Conservation (phyloP, 2,888 invertebrate species). For the Eupithecia abbreviata region DNA sequence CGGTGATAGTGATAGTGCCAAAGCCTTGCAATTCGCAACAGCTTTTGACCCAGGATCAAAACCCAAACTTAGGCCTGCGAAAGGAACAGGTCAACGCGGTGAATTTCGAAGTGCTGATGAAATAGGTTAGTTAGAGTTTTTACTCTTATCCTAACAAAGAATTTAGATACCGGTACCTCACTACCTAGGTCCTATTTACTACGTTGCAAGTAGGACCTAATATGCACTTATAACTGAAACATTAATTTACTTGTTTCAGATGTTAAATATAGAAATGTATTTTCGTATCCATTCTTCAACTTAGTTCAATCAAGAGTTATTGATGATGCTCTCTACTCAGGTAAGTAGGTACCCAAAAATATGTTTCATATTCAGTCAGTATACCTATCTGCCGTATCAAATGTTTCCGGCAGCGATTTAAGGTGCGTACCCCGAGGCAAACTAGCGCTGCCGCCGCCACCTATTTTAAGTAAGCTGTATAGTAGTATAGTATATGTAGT, state of each 20-base stretch:
- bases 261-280: slow-evolving; percentile 80
- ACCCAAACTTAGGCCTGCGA: slow-evolving; percentile 52
- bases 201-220: background rate
- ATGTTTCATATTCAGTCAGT: no score
- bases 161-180: background rate
- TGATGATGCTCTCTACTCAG: slow-evolving; percentile 86
- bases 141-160: background rate
- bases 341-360: slow-evolving; percentile 59
- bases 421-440: no score
- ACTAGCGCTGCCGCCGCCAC: no score
- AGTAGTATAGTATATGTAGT: no score
- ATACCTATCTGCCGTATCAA: no score
- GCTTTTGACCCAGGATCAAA: background rate
- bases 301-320: slow-evolving; percentile 88
- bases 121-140: slow-evolving; percentile 59
- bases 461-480: no score
- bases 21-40: slow-evolving; percentile 1
- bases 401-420: no score
- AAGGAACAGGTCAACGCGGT: slow-evolving; percentile 67
- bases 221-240: background rate
- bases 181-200: background rate
- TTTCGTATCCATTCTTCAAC: slow-evolving; percentile 87
- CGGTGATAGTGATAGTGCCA: slow-evolving; percentile 16
- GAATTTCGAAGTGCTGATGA: slow-evolving; percentile 72
- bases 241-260: slow-evolving; percentile 62